phyloP scores from a whole-genome alignment of 2,797 vertebrate species.

The Halcyon smyrnensis region DNA sequence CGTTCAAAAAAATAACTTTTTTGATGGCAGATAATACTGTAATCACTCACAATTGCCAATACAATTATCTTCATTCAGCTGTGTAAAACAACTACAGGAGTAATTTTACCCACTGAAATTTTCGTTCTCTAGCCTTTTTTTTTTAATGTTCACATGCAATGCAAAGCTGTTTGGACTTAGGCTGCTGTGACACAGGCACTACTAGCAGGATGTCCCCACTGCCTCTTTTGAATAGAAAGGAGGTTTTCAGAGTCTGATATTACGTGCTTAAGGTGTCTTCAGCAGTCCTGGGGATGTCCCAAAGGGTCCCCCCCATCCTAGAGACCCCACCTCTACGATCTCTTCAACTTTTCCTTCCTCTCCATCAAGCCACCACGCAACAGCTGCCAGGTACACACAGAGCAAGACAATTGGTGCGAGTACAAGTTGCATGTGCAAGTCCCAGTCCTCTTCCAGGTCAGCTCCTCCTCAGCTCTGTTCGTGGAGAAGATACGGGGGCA shows the following conservation, averaged over 20 bases:
- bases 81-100: slow-evolving; percentile 83
- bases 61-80: slow-evolving; percentile 92
- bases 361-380: background rate
- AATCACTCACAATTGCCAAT: slow-evolving; percentile 93
- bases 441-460: background rate
- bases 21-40: slow-evolving; percentile 89
- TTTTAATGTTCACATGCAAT: slow-evolving; percentile 46
- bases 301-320: background rate
- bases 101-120: slow-evolving; percentile 56
- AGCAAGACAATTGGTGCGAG: background rate
- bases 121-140: background rate
- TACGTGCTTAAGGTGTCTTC: background rate
- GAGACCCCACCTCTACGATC: background rate
- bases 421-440: accelerated
- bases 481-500: accelerated
- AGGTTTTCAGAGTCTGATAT: background rate
- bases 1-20: slow-evolving; percentile 86
- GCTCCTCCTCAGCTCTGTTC: background rate
- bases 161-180: slow-evolving; percentile 7
- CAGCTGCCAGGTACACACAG: background rate
- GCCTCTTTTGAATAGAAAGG: background rate
- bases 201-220: background rate
- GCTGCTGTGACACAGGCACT: background rate
- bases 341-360: background rate
- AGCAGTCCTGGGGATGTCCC: background rate